A percentile compares a stretch with the other conserved stretches of the same genome.
Conservation (phyloP, 2,113 vertebrate species). For the Mustela lutreola region DNA sequence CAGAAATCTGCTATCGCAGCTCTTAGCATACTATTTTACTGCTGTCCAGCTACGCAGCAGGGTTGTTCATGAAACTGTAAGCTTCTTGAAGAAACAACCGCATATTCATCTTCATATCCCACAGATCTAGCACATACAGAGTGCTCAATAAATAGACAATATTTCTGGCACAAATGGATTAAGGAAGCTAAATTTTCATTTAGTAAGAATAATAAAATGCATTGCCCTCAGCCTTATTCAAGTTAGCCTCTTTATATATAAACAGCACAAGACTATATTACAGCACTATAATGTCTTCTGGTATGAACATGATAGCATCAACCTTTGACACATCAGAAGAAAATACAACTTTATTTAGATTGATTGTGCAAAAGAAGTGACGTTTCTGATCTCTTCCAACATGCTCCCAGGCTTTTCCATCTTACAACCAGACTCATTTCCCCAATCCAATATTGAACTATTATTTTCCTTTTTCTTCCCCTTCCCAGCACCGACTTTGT, state of each 20-base stretch:
- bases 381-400: neutral
- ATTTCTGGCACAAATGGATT: neutral
- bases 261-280: neutral
- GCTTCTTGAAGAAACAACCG: neutral
- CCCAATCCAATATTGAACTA: neutral
- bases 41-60: neutral
- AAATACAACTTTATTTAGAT: neutral
- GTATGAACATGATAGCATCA: neutral
- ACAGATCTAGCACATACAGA: neutral
- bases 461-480: neutral
- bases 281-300: neutral
- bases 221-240: neutral
- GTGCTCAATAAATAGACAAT: neutral
- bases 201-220: constrained; percentile 6
- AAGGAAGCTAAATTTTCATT: neutral
- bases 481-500: neutral
- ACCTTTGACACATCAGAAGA: neutral
- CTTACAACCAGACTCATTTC: neutral
- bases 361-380: neutral
- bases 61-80: neutral
- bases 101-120: neutral
- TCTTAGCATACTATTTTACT: neutral
- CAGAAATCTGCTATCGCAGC: neutral
- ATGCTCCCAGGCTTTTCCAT: neutral
- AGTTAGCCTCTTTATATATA: neutral